phyloP scores from a whole-genome alignment of 2,797 vertebrate genomes.

The Zenarchopterus dispar region DNA sequence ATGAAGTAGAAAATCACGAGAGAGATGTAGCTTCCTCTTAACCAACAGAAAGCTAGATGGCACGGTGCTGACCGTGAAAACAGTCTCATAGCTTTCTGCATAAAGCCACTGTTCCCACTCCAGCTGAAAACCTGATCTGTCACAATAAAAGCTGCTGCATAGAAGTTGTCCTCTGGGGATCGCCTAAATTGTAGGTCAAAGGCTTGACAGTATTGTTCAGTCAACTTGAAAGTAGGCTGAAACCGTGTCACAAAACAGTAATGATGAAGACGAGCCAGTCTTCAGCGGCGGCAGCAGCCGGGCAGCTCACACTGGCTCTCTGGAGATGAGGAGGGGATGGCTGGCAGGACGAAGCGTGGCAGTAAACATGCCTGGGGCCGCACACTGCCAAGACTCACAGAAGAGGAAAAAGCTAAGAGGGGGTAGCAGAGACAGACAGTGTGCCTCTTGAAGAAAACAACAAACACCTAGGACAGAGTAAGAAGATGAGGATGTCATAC shows the following conservation, averaged over 20 bases:
- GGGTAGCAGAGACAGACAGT: not conserved
- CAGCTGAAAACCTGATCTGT: slow-evolving; percentile 10
- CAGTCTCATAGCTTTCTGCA: slow-evolving; percentile 32
- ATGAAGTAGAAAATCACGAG: slow-evolving; percentile 62
- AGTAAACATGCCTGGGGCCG: slow-evolving; percentile 38
- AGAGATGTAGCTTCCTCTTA: slow-evolving; percentile 47
- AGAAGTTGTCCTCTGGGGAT: slow-evolving; percentile 42
- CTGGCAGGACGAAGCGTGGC: slow-evolving; percentile 38
- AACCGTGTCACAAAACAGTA: slow-evolving; percentile 56
- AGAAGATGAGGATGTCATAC: slow-evolving; percentile 15
- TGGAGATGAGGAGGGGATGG: slow-evolving; percentile 34
- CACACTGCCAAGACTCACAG: slow-evolving; percentile 17
- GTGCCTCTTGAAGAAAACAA: slow-evolving; percentile 5
- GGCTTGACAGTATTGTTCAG: slow-evolving; percentile 55
- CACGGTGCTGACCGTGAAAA: slow-evolving; percentile 28
- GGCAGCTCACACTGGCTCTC: slow-evolving; percentile 37
- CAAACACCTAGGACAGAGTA: slow-evolving; percentile 20
- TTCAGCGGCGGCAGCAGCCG: slow-evolving; percentile 35
- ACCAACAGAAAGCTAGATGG: slow-evolving; percentile 26
- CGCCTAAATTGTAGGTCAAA: slow-evolving; percentile 62
- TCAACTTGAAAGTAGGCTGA: slow-evolving; percentile 58
- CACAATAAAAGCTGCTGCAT: slow-evolving; percentile 33
- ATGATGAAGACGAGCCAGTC: slow-evolving; percentile 33
- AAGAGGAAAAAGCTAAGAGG: not conserved
- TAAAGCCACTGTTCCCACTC: slow-evolving; percentile 9